Evolutionary conservation across 2,888 invertebrate species (phyloP).

Genomic region (Eupelmus urozonus): DNA sequence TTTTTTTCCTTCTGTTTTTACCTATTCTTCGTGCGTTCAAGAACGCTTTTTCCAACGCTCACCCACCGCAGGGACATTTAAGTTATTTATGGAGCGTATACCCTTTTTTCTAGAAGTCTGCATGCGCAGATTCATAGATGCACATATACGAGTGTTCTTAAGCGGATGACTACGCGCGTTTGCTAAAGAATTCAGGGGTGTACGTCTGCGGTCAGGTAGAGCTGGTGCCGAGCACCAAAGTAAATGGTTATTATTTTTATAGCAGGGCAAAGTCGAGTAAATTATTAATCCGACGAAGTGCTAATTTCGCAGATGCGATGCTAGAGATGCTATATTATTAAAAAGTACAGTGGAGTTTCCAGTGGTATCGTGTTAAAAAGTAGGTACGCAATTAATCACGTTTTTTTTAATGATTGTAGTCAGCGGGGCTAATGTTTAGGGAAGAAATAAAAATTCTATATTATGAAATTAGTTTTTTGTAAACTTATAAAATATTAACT

Average conservation of each 20-base stretch:
- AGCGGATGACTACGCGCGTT: constrained; percentile 6
- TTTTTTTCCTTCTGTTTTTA: neutral
- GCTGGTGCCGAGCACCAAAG: no score
- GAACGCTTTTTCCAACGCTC: neutral
- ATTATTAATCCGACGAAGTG: no score
- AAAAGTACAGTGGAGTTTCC: no score
- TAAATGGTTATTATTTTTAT: no score
- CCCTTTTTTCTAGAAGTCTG: neutral
- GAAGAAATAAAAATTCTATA: no score
- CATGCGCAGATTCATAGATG: neutral
- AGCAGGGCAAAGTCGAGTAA: no score
- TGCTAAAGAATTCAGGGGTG: neutral
- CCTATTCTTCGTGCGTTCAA: neutral
- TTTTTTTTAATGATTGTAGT: no score
- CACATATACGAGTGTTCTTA: neutral
- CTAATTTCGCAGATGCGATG: no score
- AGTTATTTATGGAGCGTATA: constrained; percentile 29
- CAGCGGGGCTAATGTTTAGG: constrained; percentile 5
- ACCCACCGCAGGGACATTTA: neutral
- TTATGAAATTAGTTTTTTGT: neutral
- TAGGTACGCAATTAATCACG: no score
- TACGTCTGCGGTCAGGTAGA: no score
- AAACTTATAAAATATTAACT: constrained; percentile 60
- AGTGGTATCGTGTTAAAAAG: no score
- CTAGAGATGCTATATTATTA: no score